Conservation (phyloP, 2,113 vertebrate genomes). For the Phyllopteryx taeniolatus region DNA sequence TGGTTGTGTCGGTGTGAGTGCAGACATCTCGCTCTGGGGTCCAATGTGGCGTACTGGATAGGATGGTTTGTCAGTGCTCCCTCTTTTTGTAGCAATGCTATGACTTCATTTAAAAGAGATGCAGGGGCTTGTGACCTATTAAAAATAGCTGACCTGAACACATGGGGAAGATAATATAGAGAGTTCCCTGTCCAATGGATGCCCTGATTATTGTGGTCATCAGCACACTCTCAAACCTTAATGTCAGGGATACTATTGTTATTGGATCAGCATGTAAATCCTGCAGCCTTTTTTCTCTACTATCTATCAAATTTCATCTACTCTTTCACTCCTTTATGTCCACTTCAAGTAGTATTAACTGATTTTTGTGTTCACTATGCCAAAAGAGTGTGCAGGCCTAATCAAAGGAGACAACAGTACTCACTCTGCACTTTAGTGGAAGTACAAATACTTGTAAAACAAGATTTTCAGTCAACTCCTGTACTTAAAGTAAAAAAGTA, state of each 20-base stretch:
- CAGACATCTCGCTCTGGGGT: slow-evolving; percentile 3
- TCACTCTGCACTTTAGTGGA: not conserved
- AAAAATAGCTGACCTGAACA: slow-evolving; percentile 62
- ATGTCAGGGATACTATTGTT: slow-evolving; percentile 9
- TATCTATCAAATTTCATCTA: no score
- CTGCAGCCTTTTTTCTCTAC: not conserved
- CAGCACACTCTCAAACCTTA: slow-evolving; percentile 17
- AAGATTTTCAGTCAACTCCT: no score
- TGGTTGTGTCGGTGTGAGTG: not conserved
- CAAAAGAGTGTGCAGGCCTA: not conserved
- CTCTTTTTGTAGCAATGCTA: not conserved
- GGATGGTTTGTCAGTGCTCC: not conserved
- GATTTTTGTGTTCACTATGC: not conserved
- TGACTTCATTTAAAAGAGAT: slow-evolving; percentile 16
- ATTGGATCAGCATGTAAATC: slow-evolving; percentile 8
- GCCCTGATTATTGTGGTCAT: slow-evolving; percentile 56
- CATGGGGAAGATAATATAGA: slow-evolving; percentile 31
- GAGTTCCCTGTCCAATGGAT: slow-evolving; percentile 44
- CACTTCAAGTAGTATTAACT: not conserved
- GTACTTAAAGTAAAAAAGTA: no score
- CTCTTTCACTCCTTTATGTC: no score
- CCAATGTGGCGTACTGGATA: not conserved
- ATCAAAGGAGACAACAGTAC: not conserved
- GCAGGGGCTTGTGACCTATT: slow-evolving; percentile 49
- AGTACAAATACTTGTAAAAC: not conserved